Evolutionary conservation across 2,888 invertebrate species (phyloP).

Genomic region (Trachelus stipa): DNA sequence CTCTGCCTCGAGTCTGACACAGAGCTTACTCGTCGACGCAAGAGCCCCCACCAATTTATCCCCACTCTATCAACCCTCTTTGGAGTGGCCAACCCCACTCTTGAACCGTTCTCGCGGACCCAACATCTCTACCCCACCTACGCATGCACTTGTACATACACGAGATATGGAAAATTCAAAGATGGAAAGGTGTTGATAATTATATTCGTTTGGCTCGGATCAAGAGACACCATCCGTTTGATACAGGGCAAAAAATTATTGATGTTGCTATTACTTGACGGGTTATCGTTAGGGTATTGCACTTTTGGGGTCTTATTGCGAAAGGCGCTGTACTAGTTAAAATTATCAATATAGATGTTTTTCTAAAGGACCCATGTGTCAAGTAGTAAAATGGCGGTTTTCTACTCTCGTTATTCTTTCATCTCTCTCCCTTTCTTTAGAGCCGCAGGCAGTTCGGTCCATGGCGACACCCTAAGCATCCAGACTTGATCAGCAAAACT

Average conservation of each 20-base stretch:
- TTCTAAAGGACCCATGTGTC: not conserved
- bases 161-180: not conserved
- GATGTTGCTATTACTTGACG: not conserved
- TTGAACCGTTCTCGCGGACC: slow-evolving; percentile 8
- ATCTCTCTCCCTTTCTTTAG: slow-evolving; percentile 4
- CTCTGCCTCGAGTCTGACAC: slow-evolving; percentile 65
- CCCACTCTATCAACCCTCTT: slow-evolving; percentile 16
- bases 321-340: not conserved
- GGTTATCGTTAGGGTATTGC: not conserved
- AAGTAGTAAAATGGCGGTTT: slow-evolving; percentile 1
- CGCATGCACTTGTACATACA: slow-evolving; percentile 2
- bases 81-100: slow-evolving; percentile 16
- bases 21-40: slow-evolving; percentile 52
- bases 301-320: not conserved
- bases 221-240: not conserved
- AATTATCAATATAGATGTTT: not conserved
- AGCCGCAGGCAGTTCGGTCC: not conserved
- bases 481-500: slow-evolving; percentile 35
- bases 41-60: slow-evolving; percentile 34
- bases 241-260: not conserved
- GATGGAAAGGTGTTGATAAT: slow-evolving; percentile 5
- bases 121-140: slow-evolving; percentile 11
- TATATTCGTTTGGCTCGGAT: not conserved
- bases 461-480: not conserved
- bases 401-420: slow-evolving; percentile 1